Base-by-base conservation (phyloP, 2,797 vertebrate genomes). In the Lophotriccus pileatus region DNA sequence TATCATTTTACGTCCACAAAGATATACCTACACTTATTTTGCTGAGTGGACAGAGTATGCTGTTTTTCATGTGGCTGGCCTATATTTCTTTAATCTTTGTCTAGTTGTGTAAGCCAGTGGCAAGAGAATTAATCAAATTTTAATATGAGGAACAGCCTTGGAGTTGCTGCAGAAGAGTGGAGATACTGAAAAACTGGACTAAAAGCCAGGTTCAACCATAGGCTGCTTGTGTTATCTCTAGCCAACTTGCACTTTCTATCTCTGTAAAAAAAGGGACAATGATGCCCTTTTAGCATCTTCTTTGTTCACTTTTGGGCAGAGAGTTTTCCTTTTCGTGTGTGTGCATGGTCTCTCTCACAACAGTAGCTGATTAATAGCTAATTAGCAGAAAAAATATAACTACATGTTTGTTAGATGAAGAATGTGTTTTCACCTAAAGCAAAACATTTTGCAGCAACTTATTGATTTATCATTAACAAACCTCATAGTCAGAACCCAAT, bases 161-260 rank as follows among this genome's bases (percentile, higher is more conserved):
- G 8, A 74, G 10, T 7, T 87, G 22, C 22, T 77, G 60, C 36
- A 69, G 49, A 50, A 64, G 27, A 27, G 9, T 21, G 30, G 8
- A 11, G 21, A 67, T 27, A 13, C 39, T 41, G 41, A 89, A 56
- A 50, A 80, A 73, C 24, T 44, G 32, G 21, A 46, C 53, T 68
- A 52, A 77, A 56, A 0, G 0, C 4, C 25, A 36, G 22, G 24
- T 84, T 72, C n/a, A 47, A 2, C 3, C 24, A 18, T 11, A 37
- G 17, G 12, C 14, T 77, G 15, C 23, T 93, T 43, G 19, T 23
- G 6, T 47, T 73, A 43, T 10, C 7, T 21, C 34, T 28, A 43
- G 59, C 10, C 50, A 30, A 52, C 9, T 58, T 77, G 9, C 14
- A 23, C 14, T 46, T 80, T 59, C 25, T n/a, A 10, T 46, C 23